Base-by-base conservation (phyloP, 2,888 invertebrate species). In the Leptarthrus brevirostris region DNA sequence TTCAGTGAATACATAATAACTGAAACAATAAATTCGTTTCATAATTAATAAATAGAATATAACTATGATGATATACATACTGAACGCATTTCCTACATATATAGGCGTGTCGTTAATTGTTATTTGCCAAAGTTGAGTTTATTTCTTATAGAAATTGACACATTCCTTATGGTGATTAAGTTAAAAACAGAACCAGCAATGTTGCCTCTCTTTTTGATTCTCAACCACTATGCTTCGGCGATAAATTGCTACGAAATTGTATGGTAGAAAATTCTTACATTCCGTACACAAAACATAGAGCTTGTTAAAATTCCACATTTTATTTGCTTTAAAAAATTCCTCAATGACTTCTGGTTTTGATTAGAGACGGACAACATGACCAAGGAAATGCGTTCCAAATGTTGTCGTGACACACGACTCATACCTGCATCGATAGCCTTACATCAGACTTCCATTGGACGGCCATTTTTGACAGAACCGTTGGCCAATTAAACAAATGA, bases 401-500 rank as follows among this genome's bases (percentile, higher is more conserved):
- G 34, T 18, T 49, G 34, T 30, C 52, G 52, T 34, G 52, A 69
- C 69, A 52, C 52, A 52, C 52, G 49, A 52, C 52, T 69, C 34
- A 52, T 52, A 30, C 52, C 30, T 12, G 18, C 52, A 52, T 69
- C 52, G 52, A 34, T 30, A 8, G 49, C 12, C 8, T 22, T 40
- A 34, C 18, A 12, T 12, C 34, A 52, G 6, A 52, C 12, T 14
- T 58, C 0, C 10, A 16, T 24, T 22, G 24, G 26, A 69, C 69
- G 69, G 69, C 69, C 69, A 69, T 69, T 69, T 69, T 69, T 69
- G 69, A 49, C 69, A 52, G 69, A 52, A 52, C 69, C 52, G 69
- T 69, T 49, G 52, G 79, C 80, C 80, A 80, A 80, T 80, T 80
- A 80, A 80, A 80, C 79, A 79, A 79, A 80, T 80, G 80, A 80